Evolutionary conservation across 1,140 invertebrate genomes (phyloP).

Genomic region (Philotrypesis tridentata): DNA sequence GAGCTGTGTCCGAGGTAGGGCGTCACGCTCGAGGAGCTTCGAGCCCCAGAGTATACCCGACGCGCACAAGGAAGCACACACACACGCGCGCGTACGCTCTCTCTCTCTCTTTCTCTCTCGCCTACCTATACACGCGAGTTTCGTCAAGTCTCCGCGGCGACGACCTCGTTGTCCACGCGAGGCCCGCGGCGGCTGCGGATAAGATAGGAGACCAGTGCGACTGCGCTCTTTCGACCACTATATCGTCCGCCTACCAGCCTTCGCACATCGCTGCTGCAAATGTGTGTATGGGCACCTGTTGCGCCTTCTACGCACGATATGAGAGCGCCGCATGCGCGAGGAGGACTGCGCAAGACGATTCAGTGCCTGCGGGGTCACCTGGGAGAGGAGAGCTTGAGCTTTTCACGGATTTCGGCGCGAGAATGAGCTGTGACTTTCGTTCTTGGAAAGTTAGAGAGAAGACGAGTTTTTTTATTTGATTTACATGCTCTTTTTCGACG

Average conservation of each 20-base stretch:
- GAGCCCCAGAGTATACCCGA: too few relatives aligned
- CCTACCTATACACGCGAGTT: neutral
- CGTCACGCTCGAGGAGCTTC: conserved; percentile 68
- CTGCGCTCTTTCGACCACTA: neutral
- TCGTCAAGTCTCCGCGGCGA: conserved; percentile 62
- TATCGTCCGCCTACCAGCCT: too few relatives aligned
- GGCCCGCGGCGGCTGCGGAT: conserved; percentile 55
- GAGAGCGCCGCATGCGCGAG: too few relatives aligned
- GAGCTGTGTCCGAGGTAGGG: conserved; percentile 69
- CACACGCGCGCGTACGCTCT: neutral
- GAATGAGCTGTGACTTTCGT: neutral
- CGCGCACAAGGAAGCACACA: conserved; percentile 59
- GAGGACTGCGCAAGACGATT: neutral
- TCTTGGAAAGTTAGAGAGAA: neutral
- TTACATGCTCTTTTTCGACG: neutral
- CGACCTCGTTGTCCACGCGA: conserved; percentile 69
- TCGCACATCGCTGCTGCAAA: too few relatives aligned
- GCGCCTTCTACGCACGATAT: too few relatives aligned
- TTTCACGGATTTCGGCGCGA: neutral
- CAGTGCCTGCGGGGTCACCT: neutral
- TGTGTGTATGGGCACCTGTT: too few relatives aligned
- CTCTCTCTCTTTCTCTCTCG: too few relatives aligned
- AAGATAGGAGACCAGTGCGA: conserved; percentile 55
- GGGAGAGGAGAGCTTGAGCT: neutral
- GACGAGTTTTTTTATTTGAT: neutral